Evolutionary conservation across 2,797 vertebrate species (phyloP).

Genomic region (Todus mexicanus): DNA sequence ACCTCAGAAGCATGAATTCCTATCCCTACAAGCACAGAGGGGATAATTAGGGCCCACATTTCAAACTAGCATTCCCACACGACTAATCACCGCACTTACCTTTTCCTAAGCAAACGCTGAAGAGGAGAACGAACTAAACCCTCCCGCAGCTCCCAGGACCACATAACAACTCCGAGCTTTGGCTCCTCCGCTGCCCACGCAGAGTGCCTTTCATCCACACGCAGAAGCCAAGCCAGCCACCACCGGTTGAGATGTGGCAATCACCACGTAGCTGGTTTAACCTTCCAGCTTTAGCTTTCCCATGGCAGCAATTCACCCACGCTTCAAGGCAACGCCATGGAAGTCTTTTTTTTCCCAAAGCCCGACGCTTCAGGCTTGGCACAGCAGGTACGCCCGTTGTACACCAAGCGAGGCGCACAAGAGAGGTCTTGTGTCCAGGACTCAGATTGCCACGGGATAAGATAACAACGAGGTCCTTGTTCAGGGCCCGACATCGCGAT

Average conservation of each 20-base stretch:
- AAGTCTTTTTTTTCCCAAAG: neutral
- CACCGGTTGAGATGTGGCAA: neutral
- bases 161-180: neutral
- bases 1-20: neutral
- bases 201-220: neutral
- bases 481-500: fast-evolving
- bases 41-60: neutral
- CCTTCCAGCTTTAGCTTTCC: neutral
- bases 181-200: neutral
- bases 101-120: neutral
- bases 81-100: neutral
- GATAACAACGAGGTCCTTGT: neutral
- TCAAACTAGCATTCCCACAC: neutral
- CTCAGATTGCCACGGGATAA: neutral
- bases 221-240: neutral
- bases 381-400: neutral
- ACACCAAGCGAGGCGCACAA: neutral
- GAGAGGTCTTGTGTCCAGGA: neutral
- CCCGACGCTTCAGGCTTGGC: neutral
- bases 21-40: neutral
- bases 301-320: fast-evolving
- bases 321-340: neutral
- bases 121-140: neutral
- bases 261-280: neutral
- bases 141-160: neutral